Percentiles rank a stretch among this genome's conserved stretches.
These are phyloP conservation scores for Oryzias dopingdopingensis DNA, from an alignment of 2,797 vertebrate species.

Conservation along the genomic window DNA sequence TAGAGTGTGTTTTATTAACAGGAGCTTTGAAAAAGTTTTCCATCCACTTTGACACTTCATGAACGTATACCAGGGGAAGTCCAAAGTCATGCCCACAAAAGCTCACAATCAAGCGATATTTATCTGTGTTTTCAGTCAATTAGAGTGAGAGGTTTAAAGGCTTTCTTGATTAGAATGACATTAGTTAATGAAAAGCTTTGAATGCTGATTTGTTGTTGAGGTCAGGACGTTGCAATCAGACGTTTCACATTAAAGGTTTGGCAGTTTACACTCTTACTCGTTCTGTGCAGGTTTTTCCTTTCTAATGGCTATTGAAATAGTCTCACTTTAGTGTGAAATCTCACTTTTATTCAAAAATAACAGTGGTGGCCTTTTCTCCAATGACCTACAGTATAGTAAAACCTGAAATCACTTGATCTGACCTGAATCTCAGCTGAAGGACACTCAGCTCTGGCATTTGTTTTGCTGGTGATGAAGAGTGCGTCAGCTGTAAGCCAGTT, in stretches of 20 bases:
- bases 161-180: slow-evolving; percentile 46
- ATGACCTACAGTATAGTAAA: too few relatives aligned
- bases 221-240: slow-evolving; percentile 46
- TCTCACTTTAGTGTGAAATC: too few relatives aligned
- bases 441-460: slow-evolving; percentile 34
- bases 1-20: too few relatives aligned
- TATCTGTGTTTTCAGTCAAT: neutral
- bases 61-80: neutral
- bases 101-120: slow-evolving; percentile 2
- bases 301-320: neutral
- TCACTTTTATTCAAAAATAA: too few relatives aligned
- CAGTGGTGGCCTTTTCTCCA: too few relatives aligned
- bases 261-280: slow-evolving; percentile 28
- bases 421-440: slow-evolving; percentile 2
- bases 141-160: slow-evolving; percentile 38
- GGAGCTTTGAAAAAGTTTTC: too few relatives aligned
- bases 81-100: slow-evolving; percentile 42
- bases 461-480: slow-evolving; percentile 62
- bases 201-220: slow-evolving; percentile 24
- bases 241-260: slow-evolving; percentile 21
- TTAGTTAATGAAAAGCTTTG: slow-evolving; percentile 44
- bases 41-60: too few relatives aligned
- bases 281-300: slow-evolving; percentile 26
- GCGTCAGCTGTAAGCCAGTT: slow-evolving; percentile 37
- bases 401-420: too few relatives aligned